Evolutionary conservation across 37 sponge, comb jelly and placozoan species (phyloP), one percentile per base, ranked within the genome.

Genomic region (Petrosia ficiformis): DNA sequence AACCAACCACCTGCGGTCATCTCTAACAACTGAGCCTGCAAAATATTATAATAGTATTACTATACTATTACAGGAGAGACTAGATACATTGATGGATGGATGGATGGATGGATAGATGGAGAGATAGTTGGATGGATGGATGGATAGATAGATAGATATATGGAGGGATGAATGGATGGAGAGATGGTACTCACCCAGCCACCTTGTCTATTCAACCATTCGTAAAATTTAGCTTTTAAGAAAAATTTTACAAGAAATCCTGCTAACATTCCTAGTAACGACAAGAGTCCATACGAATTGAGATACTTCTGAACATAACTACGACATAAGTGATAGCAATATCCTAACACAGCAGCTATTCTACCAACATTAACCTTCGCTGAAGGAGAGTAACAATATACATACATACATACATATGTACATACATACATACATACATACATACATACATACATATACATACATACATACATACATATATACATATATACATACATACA

Each of bases 241-340:
- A 86, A 44, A 44, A 79, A 74, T 44, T 73, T 79, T 68, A 86
- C 70, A 33, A 86, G 86, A 80, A 80, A 86, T 33, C 44, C 36
- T 1, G 71, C 74, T 2, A 86, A 52, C 40, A 79, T 32, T 21
- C 44, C 75, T 3, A 86, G 42, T 43, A 86, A 78, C 0, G 75
- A 28, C 56, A 78, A 36, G 6, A 78, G 67, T 0, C 60, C 40
- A 41, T 35, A 28, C 4, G 72, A 71, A n/a, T 31, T 42, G 0
- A 63, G 40, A 28, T 76, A 39, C 29, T 40, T 22, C 22, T 34
- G 16, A 30, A 86, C 67, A 75, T 69, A 86, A 19, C 48, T 67
- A 68, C 59, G 66, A 25, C 80, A 79, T 42, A 86, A 73, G 59
- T 68, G 74, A 34, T 86, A 86, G 61, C 79, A 78, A 33, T 79